A percentile compares a stretch with the other conserved stretches of the same genome.
Conservation (phyloP, 2,888 invertebrate species). For the Timema cristinae region DNA sequence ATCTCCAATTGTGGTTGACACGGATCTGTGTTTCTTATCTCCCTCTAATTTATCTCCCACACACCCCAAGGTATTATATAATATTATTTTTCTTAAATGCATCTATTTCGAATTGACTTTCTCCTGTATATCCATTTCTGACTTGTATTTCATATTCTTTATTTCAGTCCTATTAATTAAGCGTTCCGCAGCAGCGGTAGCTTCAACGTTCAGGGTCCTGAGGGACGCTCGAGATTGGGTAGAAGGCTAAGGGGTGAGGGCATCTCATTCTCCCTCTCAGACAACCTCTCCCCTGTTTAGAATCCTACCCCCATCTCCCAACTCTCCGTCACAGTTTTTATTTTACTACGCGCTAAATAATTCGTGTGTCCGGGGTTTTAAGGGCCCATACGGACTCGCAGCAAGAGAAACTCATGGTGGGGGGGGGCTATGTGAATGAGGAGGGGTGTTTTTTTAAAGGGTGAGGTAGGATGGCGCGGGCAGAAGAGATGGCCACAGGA, state of each 20-base stretch:
- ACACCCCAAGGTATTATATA: no score
- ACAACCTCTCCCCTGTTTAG: neutral
- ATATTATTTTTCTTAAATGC: no score
- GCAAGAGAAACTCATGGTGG: constrained; percentile 5
- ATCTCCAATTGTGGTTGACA: no score
- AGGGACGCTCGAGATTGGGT: constrained; percentile 10
- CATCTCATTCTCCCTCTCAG: neutral
- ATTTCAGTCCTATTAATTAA: constrained; percentile 24
- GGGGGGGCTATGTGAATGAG: neutral
- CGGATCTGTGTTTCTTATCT: no score
- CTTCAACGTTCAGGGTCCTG: constrained; percentile 8
- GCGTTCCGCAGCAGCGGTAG: constrained; percentile 20
- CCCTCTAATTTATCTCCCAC: no score
- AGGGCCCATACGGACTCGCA: constrained; percentile 26
- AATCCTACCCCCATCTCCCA: constrained; percentile 6
- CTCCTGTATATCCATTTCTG: no score
- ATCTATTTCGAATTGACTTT: no score
- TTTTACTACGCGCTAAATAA: constrained; percentile 28
- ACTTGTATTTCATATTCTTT: constrained; percentile 14
- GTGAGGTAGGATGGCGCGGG: constrained; percentile 15
- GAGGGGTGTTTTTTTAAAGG: no score
- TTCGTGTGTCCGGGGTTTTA: constrained; percentile 29
- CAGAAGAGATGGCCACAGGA: constrained; percentile 11
- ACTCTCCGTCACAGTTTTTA: constrained; percentile 21
- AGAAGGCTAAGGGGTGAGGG: neutral